Conservation (phyloP, 2,888 invertebrate species). For the Cheilosia urbana region DNA sequence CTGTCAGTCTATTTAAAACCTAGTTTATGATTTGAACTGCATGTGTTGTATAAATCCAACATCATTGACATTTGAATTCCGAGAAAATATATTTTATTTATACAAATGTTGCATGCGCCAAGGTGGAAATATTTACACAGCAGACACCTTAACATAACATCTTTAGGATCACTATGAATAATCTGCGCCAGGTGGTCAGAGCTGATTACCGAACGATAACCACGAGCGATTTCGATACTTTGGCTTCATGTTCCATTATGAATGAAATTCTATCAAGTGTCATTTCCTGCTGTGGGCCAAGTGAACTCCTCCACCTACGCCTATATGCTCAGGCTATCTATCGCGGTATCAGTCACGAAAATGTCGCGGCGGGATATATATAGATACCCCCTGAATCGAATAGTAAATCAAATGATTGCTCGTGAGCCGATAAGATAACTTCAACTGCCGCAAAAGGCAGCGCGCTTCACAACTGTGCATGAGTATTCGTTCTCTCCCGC, state of each 20-base stretch:
- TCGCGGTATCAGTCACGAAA: conserved; percentile 3
- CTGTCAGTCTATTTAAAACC: no score
- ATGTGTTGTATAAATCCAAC: no score
- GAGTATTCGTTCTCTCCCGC: not conserved
- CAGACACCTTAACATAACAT: conserved; percentile 47
- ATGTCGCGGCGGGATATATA: not conserved
- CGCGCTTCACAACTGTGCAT: conserved; percentile 40
- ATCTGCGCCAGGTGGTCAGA: conserved; percentile 50
- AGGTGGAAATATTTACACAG: conserved; percentile 24
- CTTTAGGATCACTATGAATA: not conserved
- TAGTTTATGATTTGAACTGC: no score
- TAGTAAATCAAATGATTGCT: conserved; percentile 45
- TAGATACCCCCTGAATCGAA: conserved; percentile 5
- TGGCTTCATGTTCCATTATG: conserved; percentile 17
- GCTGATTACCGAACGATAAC: conserved; percentile 24
- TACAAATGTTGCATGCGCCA: not conserved
- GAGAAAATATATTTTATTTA: not conserved
- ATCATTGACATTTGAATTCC: not conserved
- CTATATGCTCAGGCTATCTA: conserved; percentile 19
- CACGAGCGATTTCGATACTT: not conserved
- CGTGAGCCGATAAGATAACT: conserved; percentile 52
- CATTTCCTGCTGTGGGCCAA: conserved; percentile 41
- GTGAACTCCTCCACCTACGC: conserved; percentile 50
- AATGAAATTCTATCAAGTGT: conserved; percentile 47
- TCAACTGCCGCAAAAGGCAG: conserved; percentile 35